A percentile compares a stretch with the other conserved stretches of the same genome.
Evolutionary conservation across 2,888 invertebrate species (phyloP).

Genomic region (Notodonta dromedarius): DNA sequence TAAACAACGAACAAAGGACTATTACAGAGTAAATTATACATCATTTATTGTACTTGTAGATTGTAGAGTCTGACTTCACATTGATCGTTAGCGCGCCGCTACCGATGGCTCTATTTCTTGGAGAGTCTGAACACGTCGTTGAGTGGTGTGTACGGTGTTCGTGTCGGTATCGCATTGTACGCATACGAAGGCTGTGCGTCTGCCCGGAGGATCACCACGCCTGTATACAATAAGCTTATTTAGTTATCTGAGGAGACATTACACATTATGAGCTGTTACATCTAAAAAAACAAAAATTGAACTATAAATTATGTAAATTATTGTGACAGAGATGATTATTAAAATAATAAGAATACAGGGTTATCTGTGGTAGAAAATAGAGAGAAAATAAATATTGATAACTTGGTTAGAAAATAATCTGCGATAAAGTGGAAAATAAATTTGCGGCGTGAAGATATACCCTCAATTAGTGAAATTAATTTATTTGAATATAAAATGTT

Average conservation of each 20-base stretch:
- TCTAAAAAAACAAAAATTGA: no score
- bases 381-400: no score
- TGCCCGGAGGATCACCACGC: constrained; percentile 92
- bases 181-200: constrained; percentile 87
- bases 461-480: no score
- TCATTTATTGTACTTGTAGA: constrained; percentile 63
- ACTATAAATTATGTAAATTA: no score
- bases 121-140: constrained; percentile 77
- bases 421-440: no score
- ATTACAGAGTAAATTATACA: constrained; percentile 21
- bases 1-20: constrained; percentile 29
- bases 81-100: constrained; percentile 25
- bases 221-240: constrained; percentile 55
- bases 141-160: constrained; percentile 77
- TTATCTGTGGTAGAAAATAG: no score
- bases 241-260: neutral
- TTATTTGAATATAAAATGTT: no score
- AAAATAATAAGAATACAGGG: no score
- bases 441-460: no score
- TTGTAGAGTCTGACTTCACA: constrained; percentile 39
- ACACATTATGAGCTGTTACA: neutral
- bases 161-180: constrained; percentile 74
- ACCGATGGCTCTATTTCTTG: constrained; percentile 60
- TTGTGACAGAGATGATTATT: no score
- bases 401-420: no score